These are phyloP conservation scores for Sorex araneus DNA, from an alignment of 2,113 vertebrate genomes.

Conservation along the genomic window DNA sequence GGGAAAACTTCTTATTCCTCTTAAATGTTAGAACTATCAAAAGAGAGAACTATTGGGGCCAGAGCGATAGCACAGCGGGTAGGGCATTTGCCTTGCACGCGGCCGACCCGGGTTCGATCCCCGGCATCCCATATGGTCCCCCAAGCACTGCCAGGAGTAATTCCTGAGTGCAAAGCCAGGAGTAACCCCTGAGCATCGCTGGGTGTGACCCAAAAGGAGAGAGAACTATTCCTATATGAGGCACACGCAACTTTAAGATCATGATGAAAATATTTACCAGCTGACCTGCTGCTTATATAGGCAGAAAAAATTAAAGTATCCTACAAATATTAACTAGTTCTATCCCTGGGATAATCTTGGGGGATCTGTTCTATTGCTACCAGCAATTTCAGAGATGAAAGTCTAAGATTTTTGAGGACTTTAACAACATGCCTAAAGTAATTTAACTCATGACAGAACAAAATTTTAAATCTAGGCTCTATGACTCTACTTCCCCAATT, in stretches of 20 bases:
- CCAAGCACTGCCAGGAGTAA: too few species aligned
- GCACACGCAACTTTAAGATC: background rate
- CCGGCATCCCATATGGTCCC: too few species aligned
- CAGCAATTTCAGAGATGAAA: background rate
- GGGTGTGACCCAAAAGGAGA: too few species aligned
- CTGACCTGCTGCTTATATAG: background rate
- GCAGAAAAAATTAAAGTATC: rapidly evolving
- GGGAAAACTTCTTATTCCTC: background rate
- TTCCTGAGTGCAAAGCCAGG: too few species aligned
- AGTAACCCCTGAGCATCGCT: too few species aligned
- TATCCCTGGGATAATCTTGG: too few species aligned
- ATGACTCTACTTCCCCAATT: background rate
- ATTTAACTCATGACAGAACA: background rate
- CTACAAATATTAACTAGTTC: too few species aligned
- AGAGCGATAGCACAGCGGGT: too few species aligned
- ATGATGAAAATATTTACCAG: rapidly evolving
- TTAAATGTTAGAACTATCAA: too few species aligned
- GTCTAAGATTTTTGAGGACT: background rate
- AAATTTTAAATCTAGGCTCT: background rate
- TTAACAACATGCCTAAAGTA: background rate
- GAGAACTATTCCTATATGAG: background rate
- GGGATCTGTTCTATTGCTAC: background rate
- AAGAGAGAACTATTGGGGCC: too few species aligned
- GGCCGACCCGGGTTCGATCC: too few species aligned
- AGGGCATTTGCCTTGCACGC: too few species aligned